Evolutionary conservation across 2,113 vertebrate species (phyloP), one percentile per base, ranked within the genome.

Genomic region (Pollimyrus isidori): DNA sequence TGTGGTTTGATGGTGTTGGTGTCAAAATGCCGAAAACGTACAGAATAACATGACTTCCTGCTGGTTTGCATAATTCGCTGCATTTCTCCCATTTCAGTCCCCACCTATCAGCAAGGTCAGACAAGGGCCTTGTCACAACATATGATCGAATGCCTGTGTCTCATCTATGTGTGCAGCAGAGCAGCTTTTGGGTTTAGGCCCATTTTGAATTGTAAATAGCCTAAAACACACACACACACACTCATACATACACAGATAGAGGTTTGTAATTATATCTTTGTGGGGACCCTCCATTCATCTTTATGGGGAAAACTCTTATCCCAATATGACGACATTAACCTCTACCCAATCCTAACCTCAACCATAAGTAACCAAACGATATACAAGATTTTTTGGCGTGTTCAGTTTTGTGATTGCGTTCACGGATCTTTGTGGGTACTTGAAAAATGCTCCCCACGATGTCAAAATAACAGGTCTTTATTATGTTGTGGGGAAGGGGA

Each of bases 141-240:
- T 50, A 39, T 53, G 85, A 56, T 15, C 56, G 50, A 35, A 26
- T 19, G 26, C 48, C 49, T 84, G 82, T 11, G 9, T 80, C 48
- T 87, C 50, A 87, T 52, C 30, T 87, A 4, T 53, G 21, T 50
- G 50, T 39, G 85, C 50, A 10, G 15, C 93, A 93, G 92, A 2
- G 91, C 95, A 95, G 95, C 94, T 95, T 62, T 30, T 87, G 56
- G 35, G 50, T 92, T 95, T 91, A 92, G 91, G 92, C 93, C 89
- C 93, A 94, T 93, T 95, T 94, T 92, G 92, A 93, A 94, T 95
- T 56, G 85, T 95, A 94, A 96, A 95, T 76, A 95, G 94, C 49
- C 94, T 93, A 94, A 95, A 95, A 94, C 26, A 19, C 2, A 35
- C 65, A 39, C 69, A 35, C 69, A 73, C 46, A 48, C 45, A 48